Percentiles rank a stretch among this genome's conserved stretches.
Conservation (phyloP, 2,797 vertebrate species). For the Cercopithecus petaurista region DNA sequence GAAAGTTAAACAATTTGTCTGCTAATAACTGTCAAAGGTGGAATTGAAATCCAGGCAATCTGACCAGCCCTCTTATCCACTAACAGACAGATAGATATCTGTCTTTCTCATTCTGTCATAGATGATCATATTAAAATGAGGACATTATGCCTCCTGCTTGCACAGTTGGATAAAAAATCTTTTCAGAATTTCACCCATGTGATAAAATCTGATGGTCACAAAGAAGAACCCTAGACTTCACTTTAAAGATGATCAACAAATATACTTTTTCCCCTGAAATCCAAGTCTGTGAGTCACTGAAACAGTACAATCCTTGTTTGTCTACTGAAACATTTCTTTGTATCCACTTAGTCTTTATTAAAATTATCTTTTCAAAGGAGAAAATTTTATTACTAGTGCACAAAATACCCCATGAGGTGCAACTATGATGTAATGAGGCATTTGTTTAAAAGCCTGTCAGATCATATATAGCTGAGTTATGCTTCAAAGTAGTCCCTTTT, state of each 20-base stretch:
- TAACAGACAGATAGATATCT: not conserved
- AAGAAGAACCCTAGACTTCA: not conserved
- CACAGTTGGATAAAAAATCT: not conserved
- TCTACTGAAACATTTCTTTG: not conserved
- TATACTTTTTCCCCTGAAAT: not conserved
- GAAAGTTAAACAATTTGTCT: not conserved
- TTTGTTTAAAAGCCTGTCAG: conserved; percentile 11
- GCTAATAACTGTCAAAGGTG: not conserved
- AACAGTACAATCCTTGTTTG: not conserved
- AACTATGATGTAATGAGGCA: not conserved
- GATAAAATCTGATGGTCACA: conserved; percentile 13
- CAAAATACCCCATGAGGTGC: not conserved
- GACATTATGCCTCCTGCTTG: not conserved
- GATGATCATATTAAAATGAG: conserved; percentile 14
- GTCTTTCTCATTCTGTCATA: not conserved
- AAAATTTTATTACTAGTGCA: not conserved
- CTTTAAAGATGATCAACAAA: conserved; percentile 35
- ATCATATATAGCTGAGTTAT: not conserved
- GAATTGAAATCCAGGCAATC: not conserved
- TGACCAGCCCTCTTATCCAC: not conserved
- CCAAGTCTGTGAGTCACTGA: not conserved
- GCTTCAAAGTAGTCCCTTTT: not conserved
- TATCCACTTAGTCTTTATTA: conserved; percentile 1
- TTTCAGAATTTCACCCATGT: not conserved
- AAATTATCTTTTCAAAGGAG: not conserved